A percentile compares a stretch with the other conserved stretches of the same genome.
phyloP scores from a whole-genome alignment of 2,888 invertebrate species.

The Homarus gammarus region DNA sequence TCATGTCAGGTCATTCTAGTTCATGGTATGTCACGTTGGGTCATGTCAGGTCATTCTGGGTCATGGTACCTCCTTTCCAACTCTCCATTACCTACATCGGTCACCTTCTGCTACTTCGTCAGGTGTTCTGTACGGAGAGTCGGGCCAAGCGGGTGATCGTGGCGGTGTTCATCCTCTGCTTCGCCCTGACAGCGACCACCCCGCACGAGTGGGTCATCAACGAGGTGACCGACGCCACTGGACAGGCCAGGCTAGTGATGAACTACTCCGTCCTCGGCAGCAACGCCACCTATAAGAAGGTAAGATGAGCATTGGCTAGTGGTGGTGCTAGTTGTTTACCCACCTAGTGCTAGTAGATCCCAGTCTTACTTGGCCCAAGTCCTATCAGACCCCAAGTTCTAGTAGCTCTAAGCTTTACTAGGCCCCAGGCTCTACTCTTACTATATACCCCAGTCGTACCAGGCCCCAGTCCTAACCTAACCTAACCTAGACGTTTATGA shows the following conservation, averaged over 20 bases:
- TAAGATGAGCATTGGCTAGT: no score
- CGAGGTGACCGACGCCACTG: conserved; percentile 49
- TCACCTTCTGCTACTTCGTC: not conserved
- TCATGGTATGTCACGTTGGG: no score
- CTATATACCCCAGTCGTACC: no score
- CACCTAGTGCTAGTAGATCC: no score
- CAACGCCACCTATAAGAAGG: conserved; percentile 81
- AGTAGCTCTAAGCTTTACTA: no score
- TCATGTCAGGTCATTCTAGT: no score
- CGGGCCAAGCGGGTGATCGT: conserved; percentile 85
- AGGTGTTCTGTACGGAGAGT: conserved; percentile 84
- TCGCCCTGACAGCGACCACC: conserved; percentile 83
- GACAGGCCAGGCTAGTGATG: conserved; percentile 8
- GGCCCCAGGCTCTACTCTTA: no score
- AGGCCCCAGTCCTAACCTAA: no score
- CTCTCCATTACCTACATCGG: not conserved
- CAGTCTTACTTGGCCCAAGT: no score
- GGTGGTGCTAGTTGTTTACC: not conserved
- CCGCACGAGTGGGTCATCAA: conserved; percentile 84
- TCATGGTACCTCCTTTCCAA: not conserved
- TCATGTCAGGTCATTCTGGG: no score
- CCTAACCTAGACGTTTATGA: no score
- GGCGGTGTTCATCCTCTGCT: conserved; percentile 83
- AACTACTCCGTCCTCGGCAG: conserved; percentile 80
- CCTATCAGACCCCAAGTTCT: no score